Base-by-base conservation (phyloP, 2,797 vertebrate genomes). In the Mormyrus hasselquistii region DNA sequence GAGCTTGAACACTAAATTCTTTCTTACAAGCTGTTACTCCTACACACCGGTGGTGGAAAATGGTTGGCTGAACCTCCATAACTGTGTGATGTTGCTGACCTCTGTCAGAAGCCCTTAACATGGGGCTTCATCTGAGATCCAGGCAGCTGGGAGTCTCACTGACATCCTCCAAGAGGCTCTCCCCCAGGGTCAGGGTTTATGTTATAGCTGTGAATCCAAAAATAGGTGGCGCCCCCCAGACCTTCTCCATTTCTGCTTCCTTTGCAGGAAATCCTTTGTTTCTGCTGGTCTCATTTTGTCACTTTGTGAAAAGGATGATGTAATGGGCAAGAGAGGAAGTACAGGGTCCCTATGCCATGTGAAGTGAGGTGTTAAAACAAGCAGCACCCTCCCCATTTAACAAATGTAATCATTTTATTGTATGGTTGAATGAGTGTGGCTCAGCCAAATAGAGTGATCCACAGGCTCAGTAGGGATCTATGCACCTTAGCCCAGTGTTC, bases 181-280 rank as follows among this genome's bases (percentile, higher is more conserved):
- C 12, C 83, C 88, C 38, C 87, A 87, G 85, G 88, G 62, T 29
- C 50, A 19, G 44, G 53, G 47, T 73, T 59, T 47, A 44, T 79
- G 14, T 49, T 62, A 5, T 55, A 52, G 22, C 47, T 49, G 62
- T 2, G 22, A 34, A 49, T 34, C 57, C 55, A 50, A 29, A 38
- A 57, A 55, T 50, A 69, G 83, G 73, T 34, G 22, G 73, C 5
- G 50, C 1, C 57, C 65, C 55, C 89, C 52, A 22, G 83, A 87
- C 62, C 83, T n/a, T 55, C 49, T 10, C 4, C 90, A 86, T 89
- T 90, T 79, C 88, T 34, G 87, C 79, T 93, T 92, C 91, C 91
- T 90, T 87, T 57, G 7, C 90, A 92, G 93, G 93, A 94, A 92
- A 91, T 94, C 92, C 93, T 92, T 76, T 92, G 90, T 92, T 93